Percentiles rank a stretch among this genome's conserved stretches.
These are phyloP conservation scores for Propsilocerus akamusi DNA, from an alignment of 1,140 invertebrate genomes.

Conservation along the genomic window DNA sequence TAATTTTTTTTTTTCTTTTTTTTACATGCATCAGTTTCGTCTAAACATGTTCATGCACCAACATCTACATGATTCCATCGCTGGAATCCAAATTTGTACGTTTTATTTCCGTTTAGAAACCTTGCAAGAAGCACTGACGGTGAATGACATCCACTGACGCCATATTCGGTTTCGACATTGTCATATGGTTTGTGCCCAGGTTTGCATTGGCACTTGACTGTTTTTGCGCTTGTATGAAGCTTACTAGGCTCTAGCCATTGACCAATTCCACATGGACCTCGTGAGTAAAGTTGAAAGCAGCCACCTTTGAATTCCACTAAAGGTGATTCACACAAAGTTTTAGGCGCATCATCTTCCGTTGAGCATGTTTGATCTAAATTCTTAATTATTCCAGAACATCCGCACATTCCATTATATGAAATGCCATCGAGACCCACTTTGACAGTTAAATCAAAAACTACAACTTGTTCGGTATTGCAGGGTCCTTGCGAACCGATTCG, in stretches of 20 bases:
- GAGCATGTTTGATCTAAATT: slow-evolving; percentile 22
- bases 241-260: slow-evolving; percentile 47
- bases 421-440: slow-evolving; percentile 55
- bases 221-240: slow-evolving; percentile 16
- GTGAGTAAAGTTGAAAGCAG: slow-evolving; percentile 51
- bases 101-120: slow-evolving; percentile 28
- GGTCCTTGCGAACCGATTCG: slow-evolving; percentile 52
- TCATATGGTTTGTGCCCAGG: slow-evolving; percentile 38
- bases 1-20: not conserved
- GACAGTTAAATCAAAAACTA: slow-evolving; percentile 56
- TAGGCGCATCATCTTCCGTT: slow-evolving; percentile 11
- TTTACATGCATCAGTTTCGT: no score
- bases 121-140: slow-evolving; percentile 30
- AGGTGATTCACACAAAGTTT: slow-evolving; percentile 31
- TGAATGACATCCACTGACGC: slow-evolving; percentile 22
- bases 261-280: slow-evolving; percentile 48
- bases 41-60: not conserved
- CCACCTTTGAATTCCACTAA: slow-evolving; percentile 36
- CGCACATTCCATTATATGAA: slow-evolving; percentile 63
- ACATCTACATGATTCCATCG: not conserved
- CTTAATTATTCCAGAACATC: slow-evolving; percentile 31
- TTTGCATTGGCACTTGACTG: slow-evolving; percentile 46
- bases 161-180: slow-evolving; percentile 11
- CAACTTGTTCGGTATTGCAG: slow-evolving; percentile 43
- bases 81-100: slow-evolving; percentile 4